Evolutionary conservation across 2,113 vertebrate genomes (phyloP).

Genomic region (Varanus salvator): DNA sequence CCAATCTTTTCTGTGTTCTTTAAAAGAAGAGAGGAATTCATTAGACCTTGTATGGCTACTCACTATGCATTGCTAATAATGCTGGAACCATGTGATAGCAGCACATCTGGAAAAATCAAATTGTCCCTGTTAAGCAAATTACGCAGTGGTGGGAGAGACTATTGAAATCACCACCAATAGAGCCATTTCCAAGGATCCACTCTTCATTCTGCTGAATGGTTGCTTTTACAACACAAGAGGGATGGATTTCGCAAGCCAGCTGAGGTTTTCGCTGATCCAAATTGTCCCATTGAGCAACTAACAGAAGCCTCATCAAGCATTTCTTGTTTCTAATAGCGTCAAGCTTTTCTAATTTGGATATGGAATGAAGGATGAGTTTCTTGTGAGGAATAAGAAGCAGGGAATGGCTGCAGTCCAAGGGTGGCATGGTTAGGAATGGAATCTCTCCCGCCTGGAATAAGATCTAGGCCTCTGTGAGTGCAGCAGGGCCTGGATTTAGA

Average conservation of each 20-base stretch:
- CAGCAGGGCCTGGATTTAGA: neutral
- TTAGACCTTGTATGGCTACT: neutral
- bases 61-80: neutral
- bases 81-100: neutral
- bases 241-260: constrained; percentile 28
- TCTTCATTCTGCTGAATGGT: constrained; percentile 14
- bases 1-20: neutral
- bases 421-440: neutral
- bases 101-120: neutral
- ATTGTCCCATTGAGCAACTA: constrained; percentile 45
- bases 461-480: neutral
- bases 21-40: neutral
- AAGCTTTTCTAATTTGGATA: constrained; percentile 41
- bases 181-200: constrained; percentile 39
- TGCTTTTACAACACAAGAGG: constrained; percentile 30
- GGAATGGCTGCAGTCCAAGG: neutral
- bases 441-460: neutral
- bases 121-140: neutral
- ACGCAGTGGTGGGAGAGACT: neutral
- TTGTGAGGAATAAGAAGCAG: neutral
- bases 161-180: constrained; percentile 43
- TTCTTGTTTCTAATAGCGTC: constrained; percentile 20
- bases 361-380: constrained; percentile 26
- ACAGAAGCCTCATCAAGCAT: neutral
- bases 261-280: constrained; percentile 34